Percentiles rank a stretch among this genome's conserved stretches.
Evolutionary conservation across 2,113 vertebrate genomes (phyloP).

Genomic region (Brachirus orientalis): DNA sequence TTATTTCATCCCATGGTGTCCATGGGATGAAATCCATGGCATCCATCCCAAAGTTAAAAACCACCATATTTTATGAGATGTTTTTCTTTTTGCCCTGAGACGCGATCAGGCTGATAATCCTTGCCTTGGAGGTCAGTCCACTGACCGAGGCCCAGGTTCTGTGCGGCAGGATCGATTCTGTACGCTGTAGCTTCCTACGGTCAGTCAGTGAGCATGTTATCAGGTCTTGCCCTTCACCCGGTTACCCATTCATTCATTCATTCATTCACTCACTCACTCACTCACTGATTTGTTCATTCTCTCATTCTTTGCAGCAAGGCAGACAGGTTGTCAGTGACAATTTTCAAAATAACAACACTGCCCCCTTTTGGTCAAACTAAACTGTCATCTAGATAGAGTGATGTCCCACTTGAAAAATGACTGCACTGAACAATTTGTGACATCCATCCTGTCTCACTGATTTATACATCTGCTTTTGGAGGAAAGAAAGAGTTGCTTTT

Average conservation of each 20-base stretch:
- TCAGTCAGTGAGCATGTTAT: conserved; percentile 76
- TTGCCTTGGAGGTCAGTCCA: conserved; percentile 51
- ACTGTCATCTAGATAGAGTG: conserved; percentile 45
- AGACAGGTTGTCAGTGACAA: conserved; percentile 23
- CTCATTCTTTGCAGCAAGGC: conserved; percentile 58
- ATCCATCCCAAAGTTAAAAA: conserved; percentile 17
- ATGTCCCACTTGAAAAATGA: conserved; percentile 70
- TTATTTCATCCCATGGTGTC: conserved; percentile 19
- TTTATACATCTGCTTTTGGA: conserved; percentile 70
- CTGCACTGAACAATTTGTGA: conserved; percentile 61
- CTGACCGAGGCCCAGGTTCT: conserved; percentile 57
- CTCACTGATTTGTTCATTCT: conserved; percentile 48
- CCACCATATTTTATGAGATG: conserved; percentile 52
- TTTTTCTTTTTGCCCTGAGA: conserved; percentile 49
- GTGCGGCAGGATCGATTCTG: conserved; percentile 71
- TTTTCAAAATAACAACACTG: conserved; percentile 81
- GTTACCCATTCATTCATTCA: conserved; percentile 71
- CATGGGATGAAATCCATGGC: too few relatives aligned
- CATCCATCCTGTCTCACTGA: conserved; percentile 64
- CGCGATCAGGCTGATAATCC: conserved; percentile 71
- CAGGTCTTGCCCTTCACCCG: conserved; percentile 67
- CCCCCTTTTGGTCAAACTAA: conserved; percentile 79
- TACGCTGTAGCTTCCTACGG: conserved; percentile 77
- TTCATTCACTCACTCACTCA: conserved; percentile 63
- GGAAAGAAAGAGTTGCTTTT: conserved; percentile 53